Percentiles rank a stretch among this genome's conserved stretches.
Conservation (phyloP, 2,113 vertebrate species). For the Caloenas nicobarica region DNA sequence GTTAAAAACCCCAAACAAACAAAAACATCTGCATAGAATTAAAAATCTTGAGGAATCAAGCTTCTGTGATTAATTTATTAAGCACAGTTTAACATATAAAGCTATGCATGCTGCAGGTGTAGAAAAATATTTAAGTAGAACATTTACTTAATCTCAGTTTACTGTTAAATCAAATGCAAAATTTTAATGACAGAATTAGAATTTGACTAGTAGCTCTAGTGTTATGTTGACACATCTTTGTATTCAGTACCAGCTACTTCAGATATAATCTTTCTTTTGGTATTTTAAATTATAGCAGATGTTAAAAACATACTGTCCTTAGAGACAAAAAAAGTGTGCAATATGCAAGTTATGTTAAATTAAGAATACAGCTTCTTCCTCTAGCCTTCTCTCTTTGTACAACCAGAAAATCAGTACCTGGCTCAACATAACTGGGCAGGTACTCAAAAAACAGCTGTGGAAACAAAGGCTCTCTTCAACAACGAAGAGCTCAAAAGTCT, state of each 20-base stretch:
- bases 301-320: neutral
- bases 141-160: neutral
- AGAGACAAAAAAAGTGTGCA: neutral
- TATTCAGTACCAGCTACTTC: neutral
- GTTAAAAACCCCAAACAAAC: neutral
- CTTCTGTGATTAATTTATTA: neutral
- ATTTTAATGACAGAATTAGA: conserved; percentile 7
- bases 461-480: neutral
- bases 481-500: neutral
- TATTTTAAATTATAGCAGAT: neutral
- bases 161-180: neutral
- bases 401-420: neutral
- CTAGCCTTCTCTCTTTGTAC: neutral
- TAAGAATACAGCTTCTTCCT: neutral
- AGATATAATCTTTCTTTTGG: neutral
- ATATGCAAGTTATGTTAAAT: neutral
- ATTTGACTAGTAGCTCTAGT: neutral
- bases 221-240: neutral
- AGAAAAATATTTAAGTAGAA: neutral
- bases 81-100: neutral
- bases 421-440: neutral
- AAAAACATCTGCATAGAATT: neutral
- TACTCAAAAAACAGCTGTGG: neutral
- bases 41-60: neutral
- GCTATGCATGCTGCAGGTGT: neutral